A percentile compares a stretch with the other conserved stretches of the same genome.
phyloP scores from a whole-genome alignment of 2,888 invertebrate genomes.

The Lacanobia oleracea region DNA sequence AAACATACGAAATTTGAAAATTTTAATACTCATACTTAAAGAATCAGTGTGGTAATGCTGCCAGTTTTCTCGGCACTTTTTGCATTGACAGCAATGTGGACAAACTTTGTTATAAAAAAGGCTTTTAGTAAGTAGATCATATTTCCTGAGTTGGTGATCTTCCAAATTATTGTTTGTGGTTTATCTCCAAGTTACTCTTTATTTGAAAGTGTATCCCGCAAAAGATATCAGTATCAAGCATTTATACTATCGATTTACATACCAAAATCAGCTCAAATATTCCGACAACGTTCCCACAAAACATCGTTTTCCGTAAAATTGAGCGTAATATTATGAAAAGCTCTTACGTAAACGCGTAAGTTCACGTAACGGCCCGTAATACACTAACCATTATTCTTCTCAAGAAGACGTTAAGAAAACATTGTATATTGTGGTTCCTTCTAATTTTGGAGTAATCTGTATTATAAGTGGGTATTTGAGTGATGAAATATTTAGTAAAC shows the following conservation, averaged over 20 bases:
- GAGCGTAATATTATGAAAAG: slow-evolving; percentile 28
- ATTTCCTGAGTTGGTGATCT: too few relatives aligned
- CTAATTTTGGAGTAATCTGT: slow-evolving; percentile 31
- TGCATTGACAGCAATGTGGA: too few relatives aligned
- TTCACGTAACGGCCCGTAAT: slow-evolving; percentile 20
- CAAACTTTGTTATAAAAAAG: too few relatives aligned
- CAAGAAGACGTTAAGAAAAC: slow-evolving; percentile 29
- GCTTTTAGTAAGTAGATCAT: too few relatives aligned
- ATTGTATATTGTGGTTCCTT: slow-evolving; percentile 11
- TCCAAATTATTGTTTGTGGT: background rate
- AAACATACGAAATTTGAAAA: too few relatives aligned
- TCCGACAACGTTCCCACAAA: slow-evolving; percentile 3
- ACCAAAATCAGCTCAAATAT: slow-evolving; percentile 29
- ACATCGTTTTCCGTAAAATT: slow-evolving; percentile 30
- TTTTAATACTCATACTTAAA: too few relatives aligned
- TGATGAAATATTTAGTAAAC: slow-evolving; percentile 49
- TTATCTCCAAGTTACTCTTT: background rate
- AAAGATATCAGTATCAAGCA: background rate
- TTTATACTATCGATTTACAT: slow-evolving; percentile 16
- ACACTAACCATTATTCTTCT: slow-evolving; percentile 38
- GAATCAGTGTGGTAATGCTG: too few relatives aligned
- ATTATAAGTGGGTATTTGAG: slow-evolving; percentile 26
- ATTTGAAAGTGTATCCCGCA: background rate
- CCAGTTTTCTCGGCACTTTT: too few relatives aligned
- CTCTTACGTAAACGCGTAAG: slow-evolving; percentile 26